Evolutionary conservation across 2,113 vertebrate genomes (phyloP).

Genomic region (Lampris megalopsis): DNA sequence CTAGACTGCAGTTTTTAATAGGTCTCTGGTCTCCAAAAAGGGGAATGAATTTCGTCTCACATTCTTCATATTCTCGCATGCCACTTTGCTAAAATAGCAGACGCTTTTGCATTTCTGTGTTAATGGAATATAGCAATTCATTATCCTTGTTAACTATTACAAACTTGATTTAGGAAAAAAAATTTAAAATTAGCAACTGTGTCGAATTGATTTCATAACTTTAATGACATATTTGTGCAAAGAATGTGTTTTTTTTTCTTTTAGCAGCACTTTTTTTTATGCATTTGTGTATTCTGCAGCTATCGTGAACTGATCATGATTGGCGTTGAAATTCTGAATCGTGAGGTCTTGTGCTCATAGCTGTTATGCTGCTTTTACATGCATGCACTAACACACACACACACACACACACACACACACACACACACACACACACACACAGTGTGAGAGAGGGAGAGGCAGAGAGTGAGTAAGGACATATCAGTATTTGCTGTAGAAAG

Average conservation of each 20-base stretch:
- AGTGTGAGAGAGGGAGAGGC: no score
- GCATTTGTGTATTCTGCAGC: neutral
- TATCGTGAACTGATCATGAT: neutral
- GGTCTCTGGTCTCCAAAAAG: conserved; percentile 6
- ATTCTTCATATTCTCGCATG: neutral
- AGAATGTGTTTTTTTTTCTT: conserved; percentile 1
- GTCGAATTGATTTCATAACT: neutral
- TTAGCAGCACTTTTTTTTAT: neutral
- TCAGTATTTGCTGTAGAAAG: no score
- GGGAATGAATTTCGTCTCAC: neutral
- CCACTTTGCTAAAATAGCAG: neutral
- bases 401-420: conserved; percentile 3
- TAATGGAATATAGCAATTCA: neutral
- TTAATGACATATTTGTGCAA: neutral
- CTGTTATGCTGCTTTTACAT: neutral
- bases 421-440: neutral
- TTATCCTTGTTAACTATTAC: neutral
- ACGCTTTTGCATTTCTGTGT: neutral
- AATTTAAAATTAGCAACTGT: neutral
- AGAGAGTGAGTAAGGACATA: no score
- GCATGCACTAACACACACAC: neutral
- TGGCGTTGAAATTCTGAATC: neutral
- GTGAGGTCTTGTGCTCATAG: neutral
- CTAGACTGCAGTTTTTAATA: conserved; percentile 10
- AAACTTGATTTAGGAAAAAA: neutral